A percentile compares a stretch with the other conserved stretches of the same genome.
Conservation (phyloP, 2,888 invertebrate species). For the Epinotia bilunana region DNA sequence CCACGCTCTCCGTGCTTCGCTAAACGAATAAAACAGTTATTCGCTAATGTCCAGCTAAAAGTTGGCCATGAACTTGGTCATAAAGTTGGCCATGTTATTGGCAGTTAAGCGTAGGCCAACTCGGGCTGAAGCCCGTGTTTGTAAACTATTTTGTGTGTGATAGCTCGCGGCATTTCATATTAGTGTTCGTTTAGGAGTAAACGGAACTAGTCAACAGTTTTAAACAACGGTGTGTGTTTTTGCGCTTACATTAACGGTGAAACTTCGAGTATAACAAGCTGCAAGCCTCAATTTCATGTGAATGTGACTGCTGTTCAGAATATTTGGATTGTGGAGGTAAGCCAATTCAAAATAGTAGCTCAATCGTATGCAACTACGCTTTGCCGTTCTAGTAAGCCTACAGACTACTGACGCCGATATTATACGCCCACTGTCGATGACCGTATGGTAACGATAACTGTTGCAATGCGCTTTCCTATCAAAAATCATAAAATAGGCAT, state of each 20-base stretch:
- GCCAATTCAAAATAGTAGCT: too few species aligned
- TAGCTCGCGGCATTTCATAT: background rate
- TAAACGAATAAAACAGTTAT: conserved; percentile 26
- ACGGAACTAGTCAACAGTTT: conserved; percentile 4
- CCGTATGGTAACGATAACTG: too few species aligned
- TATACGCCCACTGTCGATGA: too few species aligned
- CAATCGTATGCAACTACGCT: too few species aligned
- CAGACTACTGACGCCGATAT: too few species aligned
- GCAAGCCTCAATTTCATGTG: too few species aligned
- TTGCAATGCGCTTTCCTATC: too few species aligned
- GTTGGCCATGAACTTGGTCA: conserved; percentile 17
- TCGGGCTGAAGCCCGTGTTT: background rate
- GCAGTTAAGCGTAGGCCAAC: conserved; percentile 3
- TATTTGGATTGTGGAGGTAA: too few species aligned
- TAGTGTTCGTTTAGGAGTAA: background rate
- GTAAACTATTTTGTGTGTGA: background rate
- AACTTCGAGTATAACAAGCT: too few species aligned
- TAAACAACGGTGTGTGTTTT: background rate
- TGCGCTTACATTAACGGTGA: background rate
- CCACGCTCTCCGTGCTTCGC: background rate
- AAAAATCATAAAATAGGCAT: too few species aligned
- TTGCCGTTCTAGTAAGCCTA: too few species aligned
- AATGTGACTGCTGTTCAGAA: too few species aligned
- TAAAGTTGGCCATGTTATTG: background rate
- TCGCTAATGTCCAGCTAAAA: conserved; percentile 6